phyloP scores from a whole-genome alignment of 2,888 invertebrate species.

The Phytoseiulus persimilis region DNA sequence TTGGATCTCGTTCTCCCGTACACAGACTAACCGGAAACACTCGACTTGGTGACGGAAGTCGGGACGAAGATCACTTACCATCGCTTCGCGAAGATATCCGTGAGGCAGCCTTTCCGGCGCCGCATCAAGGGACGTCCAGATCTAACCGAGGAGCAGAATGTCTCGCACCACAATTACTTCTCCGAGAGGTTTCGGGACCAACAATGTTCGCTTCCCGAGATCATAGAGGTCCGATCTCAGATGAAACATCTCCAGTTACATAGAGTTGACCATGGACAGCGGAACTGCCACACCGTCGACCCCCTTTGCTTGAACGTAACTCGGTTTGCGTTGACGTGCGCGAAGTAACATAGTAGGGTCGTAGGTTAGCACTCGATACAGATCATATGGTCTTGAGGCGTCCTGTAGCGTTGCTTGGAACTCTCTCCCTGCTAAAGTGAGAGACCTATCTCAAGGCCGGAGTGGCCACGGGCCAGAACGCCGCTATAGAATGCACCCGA shows the following conservation, averaged over 20 bases:
- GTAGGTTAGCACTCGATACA: background rate
- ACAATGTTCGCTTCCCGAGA: background rate
- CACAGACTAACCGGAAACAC: no score
- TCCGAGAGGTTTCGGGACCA: background rate
- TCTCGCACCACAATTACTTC: background rate
- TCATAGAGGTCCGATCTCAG: background rate
- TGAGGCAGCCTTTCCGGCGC: conserved; percentile 12
- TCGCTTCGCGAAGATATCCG: background rate
- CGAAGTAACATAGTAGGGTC: background rate
- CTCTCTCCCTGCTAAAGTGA: background rate
- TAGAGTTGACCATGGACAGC: no score
- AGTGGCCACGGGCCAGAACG: background rate
- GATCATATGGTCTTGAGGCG: background rate
- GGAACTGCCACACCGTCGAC: no score
- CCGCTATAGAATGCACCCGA: background rate
- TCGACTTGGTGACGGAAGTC: no score
- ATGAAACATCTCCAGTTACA: background rate
- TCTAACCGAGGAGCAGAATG: background rate
- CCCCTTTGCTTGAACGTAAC: no score
- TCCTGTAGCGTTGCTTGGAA: background rate
- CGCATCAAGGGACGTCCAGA: conserved; percentile 7
- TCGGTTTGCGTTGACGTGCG: background rate
- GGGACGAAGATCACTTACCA: conserved; percentile 21
- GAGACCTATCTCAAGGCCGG: background rate
- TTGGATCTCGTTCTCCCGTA: no score